Evolutionary conservation across 2,113 vertebrate species (phyloP).

Genomic region (Cricetomys ansorgei): DNA sequence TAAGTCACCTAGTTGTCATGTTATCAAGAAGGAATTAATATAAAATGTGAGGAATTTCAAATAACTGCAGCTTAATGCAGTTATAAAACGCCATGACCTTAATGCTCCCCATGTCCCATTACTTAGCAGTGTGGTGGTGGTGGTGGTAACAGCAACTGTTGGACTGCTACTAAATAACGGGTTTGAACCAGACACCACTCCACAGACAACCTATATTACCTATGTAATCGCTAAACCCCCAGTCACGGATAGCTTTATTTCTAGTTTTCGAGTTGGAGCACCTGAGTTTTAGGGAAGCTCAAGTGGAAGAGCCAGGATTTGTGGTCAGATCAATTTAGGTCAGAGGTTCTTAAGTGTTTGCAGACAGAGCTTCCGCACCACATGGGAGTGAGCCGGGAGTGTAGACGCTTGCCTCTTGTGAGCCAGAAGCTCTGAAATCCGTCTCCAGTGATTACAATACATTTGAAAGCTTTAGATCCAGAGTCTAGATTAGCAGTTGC

Average conservation of each 20-base stretch:
- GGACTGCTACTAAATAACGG: neutral
- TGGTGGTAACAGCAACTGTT: neutral
- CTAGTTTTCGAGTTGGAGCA: neutral
- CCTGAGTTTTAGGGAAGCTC: neutral
- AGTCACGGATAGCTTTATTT: neutral
- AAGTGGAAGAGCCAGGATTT: neutral
- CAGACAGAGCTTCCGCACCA: neutral
- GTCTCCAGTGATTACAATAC: neutral
- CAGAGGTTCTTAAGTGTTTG: neutral
- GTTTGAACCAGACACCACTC: neutral
- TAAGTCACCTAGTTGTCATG: neutral
- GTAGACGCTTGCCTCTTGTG: neutral
- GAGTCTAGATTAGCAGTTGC: neutral
- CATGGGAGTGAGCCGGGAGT: neutral
- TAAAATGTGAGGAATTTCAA: neutral
- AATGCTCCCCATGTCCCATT: no score
- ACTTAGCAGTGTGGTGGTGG: neutral
- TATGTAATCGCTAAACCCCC: neutral
- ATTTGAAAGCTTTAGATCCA: neutral
- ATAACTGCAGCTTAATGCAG: neutral
- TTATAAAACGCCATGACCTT: neutral
- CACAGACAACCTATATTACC: neutral
- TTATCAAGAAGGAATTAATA: neutral
- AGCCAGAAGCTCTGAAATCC: neutral
- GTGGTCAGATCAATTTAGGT: neutral